Percentiles rank a stretch among this genome's conserved stretches.
Conservation (phyloP, 1,140 invertebrate species). For the Euborellia annulipes region DNA sequence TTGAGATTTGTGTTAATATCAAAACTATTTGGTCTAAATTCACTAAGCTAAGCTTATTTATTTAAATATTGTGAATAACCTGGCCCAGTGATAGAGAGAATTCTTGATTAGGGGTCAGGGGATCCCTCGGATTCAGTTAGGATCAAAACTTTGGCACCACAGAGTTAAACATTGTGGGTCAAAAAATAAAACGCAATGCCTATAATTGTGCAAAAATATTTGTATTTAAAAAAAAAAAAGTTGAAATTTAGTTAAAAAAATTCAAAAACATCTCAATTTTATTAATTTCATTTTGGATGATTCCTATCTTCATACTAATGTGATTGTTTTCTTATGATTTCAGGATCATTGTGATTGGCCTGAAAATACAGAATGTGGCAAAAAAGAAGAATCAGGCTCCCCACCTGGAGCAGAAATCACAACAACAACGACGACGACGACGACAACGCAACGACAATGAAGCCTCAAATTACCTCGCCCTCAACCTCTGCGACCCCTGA, state of each 20-base stretch:
- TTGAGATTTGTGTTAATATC: no score
- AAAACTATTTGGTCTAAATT: no score
- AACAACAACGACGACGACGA: not conserved
- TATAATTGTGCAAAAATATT: no score
- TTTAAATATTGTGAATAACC: no score
- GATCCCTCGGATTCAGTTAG: no score
- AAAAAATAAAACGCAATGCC: no score
- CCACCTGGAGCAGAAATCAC: not conserved
- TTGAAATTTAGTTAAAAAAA: not conserved
- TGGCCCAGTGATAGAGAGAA: no score
- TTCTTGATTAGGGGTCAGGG: no score
- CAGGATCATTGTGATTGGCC: conserved; percentile 62
- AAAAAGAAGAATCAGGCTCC: not conserved
- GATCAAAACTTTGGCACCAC: no score
- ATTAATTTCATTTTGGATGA: conserved; percentile 16
- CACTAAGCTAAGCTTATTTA: no score
- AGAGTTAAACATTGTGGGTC: no score
- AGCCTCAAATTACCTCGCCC: not conserved
- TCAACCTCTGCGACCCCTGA: not conserved
- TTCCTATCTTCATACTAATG: not conserved
- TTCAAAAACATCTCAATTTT: conserved; percentile 6
- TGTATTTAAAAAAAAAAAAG: not conserved
- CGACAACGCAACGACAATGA: conserved; percentile 1
- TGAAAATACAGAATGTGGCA: conserved; percentile 42
- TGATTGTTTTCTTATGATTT: conserved; percentile 9